Evolutionary conservation across 2,797 vertebrate genomes (phyloP).

Genomic region (Coregonus sp.): DNA sequence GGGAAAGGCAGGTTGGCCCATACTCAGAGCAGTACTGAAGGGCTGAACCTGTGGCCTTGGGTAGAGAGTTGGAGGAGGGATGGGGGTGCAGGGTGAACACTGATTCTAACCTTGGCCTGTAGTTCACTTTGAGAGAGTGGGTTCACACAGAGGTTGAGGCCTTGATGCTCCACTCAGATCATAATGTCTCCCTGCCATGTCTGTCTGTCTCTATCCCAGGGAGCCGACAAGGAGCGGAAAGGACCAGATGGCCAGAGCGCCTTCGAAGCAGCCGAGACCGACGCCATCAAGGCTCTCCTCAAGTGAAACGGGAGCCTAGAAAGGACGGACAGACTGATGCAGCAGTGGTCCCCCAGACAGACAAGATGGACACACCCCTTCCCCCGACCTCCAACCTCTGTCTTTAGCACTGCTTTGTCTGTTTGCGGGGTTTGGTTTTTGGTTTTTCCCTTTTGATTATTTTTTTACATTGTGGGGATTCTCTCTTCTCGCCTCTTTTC

Average conservation of each 20-base stretch:
- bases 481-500: conserved; percentile 51
- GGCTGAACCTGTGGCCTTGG: not conserved
- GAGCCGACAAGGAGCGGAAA: conserved; percentile 74
- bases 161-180: not conserved
- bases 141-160: not conserved
- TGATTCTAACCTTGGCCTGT: not conserved
- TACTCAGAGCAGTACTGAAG: not conserved
- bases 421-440: conserved; percentile 66
- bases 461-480: conserved; percentile 26
- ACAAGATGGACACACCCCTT: conserved; percentile 53
- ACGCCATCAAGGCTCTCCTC: conserved; percentile 72
- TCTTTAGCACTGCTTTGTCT: conserved; percentile 70
- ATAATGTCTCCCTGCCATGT: not conserved
- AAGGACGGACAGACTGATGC: conserved; percentile 46
- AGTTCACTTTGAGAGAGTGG: too few relatives aligned
- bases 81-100: not conserved
- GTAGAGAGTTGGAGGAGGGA: not conserved
- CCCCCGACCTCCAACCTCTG: conserved; percentile 48
- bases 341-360: conserved; percentile 60
- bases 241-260: conserved; percentile 62
- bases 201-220: conserved; percentile 57
- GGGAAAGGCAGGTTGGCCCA: not conserved
- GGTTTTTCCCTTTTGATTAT: conserved; percentile 39
- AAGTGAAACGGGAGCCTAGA: conserved; percentile 68
- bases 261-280: conserved; percentile 60